Conservation (phyloP, 2,888 invertebrate species). For the Dryadula phaetusa region DNA sequence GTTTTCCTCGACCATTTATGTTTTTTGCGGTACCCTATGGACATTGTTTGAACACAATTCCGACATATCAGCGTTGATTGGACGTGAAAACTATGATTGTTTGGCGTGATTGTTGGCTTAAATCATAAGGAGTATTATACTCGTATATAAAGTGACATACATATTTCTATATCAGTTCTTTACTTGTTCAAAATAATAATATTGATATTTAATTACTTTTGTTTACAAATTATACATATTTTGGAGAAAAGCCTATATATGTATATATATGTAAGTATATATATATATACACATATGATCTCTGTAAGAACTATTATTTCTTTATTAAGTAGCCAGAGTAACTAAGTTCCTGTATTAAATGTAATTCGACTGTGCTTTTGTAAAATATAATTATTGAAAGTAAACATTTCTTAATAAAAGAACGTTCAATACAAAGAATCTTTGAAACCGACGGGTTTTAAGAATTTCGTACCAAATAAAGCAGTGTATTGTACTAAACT, state of each 20-base stretch:
- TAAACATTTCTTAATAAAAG: constrained; percentile 7
- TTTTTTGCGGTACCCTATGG: background rate
- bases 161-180: background rate
- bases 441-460: background rate
- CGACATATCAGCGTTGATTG: constrained; percentile 20
- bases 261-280: too few species aligned
- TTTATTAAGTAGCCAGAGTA: too few species aligned
- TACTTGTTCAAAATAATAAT: background rate
- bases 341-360: background rate
- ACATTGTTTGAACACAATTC: constrained; percentile 19
- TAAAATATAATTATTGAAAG: background rate
- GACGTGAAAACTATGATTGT: constrained; percentile 27
- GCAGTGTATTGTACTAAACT: background rate
- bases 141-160: background rate
- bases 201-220: too few species aligned
- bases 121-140: constrained; percentile 1
- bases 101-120: constrained; percentile 21
- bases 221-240: too few species aligned
- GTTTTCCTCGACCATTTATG: background rate
- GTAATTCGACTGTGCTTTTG: background rate
- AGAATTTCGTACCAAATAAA: background rate
- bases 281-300: too few species aligned
- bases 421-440: background rate
- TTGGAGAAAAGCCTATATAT: too few species aligned
- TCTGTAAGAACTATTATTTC: too few species aligned